Percentiles rank a stretch among this genome's conserved stretches.
phyloP scores from a whole-genome alignment of 2,888 invertebrate genomes.

The Thyatira batis region DNA sequence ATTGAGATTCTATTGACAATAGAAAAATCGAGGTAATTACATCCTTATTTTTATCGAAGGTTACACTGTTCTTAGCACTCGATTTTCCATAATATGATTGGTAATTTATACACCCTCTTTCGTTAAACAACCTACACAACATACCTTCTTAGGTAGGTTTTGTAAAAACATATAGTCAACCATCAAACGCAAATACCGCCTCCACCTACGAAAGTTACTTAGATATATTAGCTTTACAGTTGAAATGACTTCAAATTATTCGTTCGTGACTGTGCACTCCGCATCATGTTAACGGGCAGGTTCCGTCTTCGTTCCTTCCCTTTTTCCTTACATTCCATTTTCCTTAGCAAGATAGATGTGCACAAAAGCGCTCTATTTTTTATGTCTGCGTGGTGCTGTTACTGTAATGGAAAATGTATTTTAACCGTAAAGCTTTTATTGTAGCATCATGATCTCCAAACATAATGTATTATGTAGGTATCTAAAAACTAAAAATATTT shows the following conservation, averaged over 20 bases:
- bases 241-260: background rate
- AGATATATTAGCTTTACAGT: background rate
- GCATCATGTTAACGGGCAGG: background rate
- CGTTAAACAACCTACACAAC: too few species aligned
- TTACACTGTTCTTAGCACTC: too few species aligned
- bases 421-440: background rate
- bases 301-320: background rate
- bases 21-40: too few species aligned
- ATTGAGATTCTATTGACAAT: too few species aligned
- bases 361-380: background rate
- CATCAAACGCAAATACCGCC: too few species aligned
- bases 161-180: too few species aligned
- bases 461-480: background rate
- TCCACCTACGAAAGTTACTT: too few species aligned
- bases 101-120: too few species aligned
- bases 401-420: background rate
- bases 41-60: too few species aligned
- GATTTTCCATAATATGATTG: too few species aligned
- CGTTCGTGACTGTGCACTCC: background rate
- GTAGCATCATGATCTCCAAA: background rate
- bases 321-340: background rate
- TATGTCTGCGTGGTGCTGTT: background rate
- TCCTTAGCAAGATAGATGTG: background rate
- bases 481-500: too few species aligned
- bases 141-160: too few species aligned